A percentile compares a stretch with the other conserved stretches of the same genome.
phyloP scores from a whole-genome alignment of 2,888 invertebrate genomes.

The Patella depressa region DNA sequence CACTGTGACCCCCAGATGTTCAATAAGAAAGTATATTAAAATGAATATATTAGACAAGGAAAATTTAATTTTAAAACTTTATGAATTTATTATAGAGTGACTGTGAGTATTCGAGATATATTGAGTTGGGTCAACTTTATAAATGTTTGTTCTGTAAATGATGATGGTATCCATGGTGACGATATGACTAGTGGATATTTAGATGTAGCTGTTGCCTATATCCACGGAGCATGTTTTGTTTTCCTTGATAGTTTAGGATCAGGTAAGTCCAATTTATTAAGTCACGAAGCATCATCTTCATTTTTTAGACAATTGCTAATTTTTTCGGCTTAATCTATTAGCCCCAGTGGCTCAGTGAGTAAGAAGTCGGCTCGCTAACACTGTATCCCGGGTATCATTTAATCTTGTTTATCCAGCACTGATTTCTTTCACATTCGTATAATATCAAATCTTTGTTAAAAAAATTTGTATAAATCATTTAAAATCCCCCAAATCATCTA shows the following conservation, averaged over 20 bases:
- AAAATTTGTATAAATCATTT: no score
- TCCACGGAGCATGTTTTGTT: constrained; percentile 92
- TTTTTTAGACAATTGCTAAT: no score
- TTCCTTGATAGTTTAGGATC: constrained; percentile 93
- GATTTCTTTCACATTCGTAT: no score
- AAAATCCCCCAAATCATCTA: no score
- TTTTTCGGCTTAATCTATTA: no score
- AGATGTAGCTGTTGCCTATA: constrained; percentile 76
- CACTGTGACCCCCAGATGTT: no score
- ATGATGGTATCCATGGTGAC: constrained; percentile 23
- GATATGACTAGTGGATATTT: constrained; percentile 43
- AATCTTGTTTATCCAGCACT: not conserved
- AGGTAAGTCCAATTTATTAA: constrained; percentile 71
- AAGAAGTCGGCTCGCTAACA: no score
- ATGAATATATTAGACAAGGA: not conserved
- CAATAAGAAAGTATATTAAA: not conserved
- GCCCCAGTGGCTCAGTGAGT: no score
- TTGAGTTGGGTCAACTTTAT: constrained; percentile 94
- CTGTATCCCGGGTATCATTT: no score
- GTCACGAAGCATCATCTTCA: not conserved
- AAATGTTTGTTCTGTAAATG: constrained; percentile 75
- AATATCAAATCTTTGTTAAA: no score
- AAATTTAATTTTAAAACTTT: not conserved
- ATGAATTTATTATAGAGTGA: constrained; percentile 74
- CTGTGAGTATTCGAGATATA: constrained; percentile 91